A percentile compares a stretch with the other conserved stretches of the same genome.
phyloP scores from a whole-genome alignment of 2,888 invertebrate genomes.

The Epirrhoe tristata region DNA sequence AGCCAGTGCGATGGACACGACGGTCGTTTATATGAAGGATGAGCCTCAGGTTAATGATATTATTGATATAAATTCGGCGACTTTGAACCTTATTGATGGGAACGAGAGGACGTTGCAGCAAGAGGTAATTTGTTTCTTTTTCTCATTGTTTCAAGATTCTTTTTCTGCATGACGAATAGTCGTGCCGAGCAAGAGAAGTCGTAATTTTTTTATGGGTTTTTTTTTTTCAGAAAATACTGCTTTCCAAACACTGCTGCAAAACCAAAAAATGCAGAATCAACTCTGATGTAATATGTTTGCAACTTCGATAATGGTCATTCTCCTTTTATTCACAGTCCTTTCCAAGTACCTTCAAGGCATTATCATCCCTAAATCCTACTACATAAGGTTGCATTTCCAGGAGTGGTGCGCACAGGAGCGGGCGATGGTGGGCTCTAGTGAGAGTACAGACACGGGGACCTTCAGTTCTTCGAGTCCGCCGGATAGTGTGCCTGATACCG shows the following conservation, averaged over 20 bases:
- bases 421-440: slow-evolving; percentile 79
- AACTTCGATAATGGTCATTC: too few relatives aligned
- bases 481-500: slow-evolving; percentile 63
- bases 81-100: slow-evolving; percentile 71
- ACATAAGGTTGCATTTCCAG: slow-evolving; percentile 45
- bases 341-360: not conserved
- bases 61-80: slow-evolving; percentile 80
- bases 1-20: slow-evolving; percentile 65
- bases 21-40: slow-evolving; percentile 71
- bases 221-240: too few relatives aligned
- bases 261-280: too few relatives aligned
- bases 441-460: slow-evolving; percentile 78
- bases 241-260: too few relatives aligned
- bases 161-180: too few relatives aligned
- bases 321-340: too few relatives aligned
- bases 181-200: too few relatives aligned
- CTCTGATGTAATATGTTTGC: too few relatives aligned
- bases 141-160: too few relatives aligned
- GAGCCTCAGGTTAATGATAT: slow-evolving; percentile 74
- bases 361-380: not conserved
- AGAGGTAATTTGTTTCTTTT: slow-evolving; percentile 51
- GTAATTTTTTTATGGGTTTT: too few relatives aligned
- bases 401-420: slow-evolving; percentile 77
- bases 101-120: slow-evolving; percentile 61
- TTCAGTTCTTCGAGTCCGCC: slow-evolving; percentile 80